Base-by-base conservation (phyloP, 2,797 vertebrate genomes). In the Lindbergichthys nudifrons region DNA sequence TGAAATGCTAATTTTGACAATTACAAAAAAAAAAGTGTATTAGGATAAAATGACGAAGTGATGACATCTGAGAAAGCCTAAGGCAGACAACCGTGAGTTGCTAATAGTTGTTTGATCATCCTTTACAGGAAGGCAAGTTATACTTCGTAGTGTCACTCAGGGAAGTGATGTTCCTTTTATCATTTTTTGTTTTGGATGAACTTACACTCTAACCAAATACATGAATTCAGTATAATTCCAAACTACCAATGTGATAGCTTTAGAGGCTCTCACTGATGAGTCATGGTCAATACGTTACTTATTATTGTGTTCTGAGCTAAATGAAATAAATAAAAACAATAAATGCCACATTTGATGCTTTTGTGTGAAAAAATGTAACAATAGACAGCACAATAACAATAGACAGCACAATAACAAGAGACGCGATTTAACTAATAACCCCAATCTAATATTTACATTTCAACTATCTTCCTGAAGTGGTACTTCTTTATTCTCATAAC, bases 401-500 rank as follows among this genome's bases (percentile, higher is more conserved):
- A n/a, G 2, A 26, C 26, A 32, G 8, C 5, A 32, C 32, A 32
- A 32, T 32, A 32, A 47, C 63, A 56, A 53, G 18, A 80, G 42
- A 18, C 63, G 19, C 16, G 45, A 16, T 15, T 78, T 71, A 50
- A 82, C 70, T 71, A 81, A 77, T 70, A 79, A 75, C 68, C 59
- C 11, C 51, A 47, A 64, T 39, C 51, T 72, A 46, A 21, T 26
- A 66, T 60, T 53, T 59, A n/a, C 19, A 68, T 39, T 70, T 46
- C 14, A 74, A 46, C 41, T 48, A 54, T 67, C 48, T 65, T 69
- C 54, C 57, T 30, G 12, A 16, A 81, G 64, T 60, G 60, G 53
- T 64, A 47, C 56, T 41, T 70, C 68, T 87, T 91, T 91, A 79
- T 87, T 85, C 75, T 71, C 65, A 64, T 76, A 71, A 77, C 58